Base-by-base conservation (phyloP, 2,888 invertebrate species). In the Gnatocerus cornutus region DNA sequence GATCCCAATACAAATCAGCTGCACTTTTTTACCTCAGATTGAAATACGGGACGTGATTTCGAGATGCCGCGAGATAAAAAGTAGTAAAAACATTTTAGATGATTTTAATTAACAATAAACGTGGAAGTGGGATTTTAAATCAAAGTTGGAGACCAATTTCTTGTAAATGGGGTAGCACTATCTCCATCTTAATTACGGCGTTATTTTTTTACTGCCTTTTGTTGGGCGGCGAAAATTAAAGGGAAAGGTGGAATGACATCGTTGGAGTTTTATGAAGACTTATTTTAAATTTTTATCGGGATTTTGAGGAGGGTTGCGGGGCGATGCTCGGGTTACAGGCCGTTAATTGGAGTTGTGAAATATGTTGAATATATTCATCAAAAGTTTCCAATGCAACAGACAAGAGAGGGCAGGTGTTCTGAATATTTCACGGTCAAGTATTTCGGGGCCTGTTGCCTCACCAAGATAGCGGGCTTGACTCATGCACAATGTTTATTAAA, bases 21-120 rank as follows among this genome's bases (percentile, higher is more conserved):
- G 66, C 16, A 66, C 46, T 52, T 67, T 56, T 58, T 59, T 67
- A 65, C 37, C 29, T 50, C 66, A 45, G 41, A 45, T 58, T 58
- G 48, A 66, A 62, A 37, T 30, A 58, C 13, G 45, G 30, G 13
- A 58, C 58, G 46, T 21, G 50, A 52, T 41, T 43, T 50, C 10
- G 14, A n/a, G 50, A 41, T 41, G 50, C 63, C 50, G 52, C 29
- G 7, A n/a, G 46, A 16, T 52, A 52, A 52, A 43, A 52, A 63
- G 37, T n/a, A 58, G 29, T 58, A 29, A 58, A 59, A 10, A 5
- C 14, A 14, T 50, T 48, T 39, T 16, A 13, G 39, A 46, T 61
- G 61, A 45, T 45, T 58, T 58, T 58, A 58, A 58, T 58, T 58
- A 59, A 29, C 29, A 59, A 45, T 59, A 45, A 41, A 55, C 9